Conservation (phyloP, 2,888 invertebrate genomes). For the Clanis bilineata region DNA sequence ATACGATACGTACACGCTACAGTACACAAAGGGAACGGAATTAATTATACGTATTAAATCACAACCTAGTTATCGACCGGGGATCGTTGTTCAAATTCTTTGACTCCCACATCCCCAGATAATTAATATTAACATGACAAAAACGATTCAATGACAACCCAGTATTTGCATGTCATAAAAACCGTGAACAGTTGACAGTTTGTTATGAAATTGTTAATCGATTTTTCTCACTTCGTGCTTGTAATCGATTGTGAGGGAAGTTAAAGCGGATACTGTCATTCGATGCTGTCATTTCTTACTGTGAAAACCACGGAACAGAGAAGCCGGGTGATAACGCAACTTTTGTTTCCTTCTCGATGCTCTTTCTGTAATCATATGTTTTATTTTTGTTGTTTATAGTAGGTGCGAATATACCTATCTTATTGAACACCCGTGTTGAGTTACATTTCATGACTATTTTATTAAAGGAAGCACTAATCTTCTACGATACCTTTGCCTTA, state of each 20-base stretch:
- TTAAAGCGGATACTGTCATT: background rate
- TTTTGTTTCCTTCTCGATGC: background rate
- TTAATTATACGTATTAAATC: slow-evolving; percentile 12
- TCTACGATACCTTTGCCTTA: background rate
- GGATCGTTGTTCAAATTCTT: slow-evolving; percentile 31
- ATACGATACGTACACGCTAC: background rate
- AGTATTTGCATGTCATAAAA: slow-evolving; percentile 61
- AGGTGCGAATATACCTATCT: background rate
- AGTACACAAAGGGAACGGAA: slow-evolving; percentile 12
- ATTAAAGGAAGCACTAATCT: background rate
- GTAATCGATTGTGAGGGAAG: background rate
- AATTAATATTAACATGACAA: slow-evolving; percentile 50
- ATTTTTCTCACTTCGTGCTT: background rate
- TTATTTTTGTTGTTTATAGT: background rate
- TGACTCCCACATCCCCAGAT: slow-evolving; percentile 43
- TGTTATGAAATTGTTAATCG: background rate
- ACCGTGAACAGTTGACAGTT: slow-evolving; percentile 17
- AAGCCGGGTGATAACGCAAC: background rate
- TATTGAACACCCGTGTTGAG: background rate
- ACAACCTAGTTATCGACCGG: slow-evolving; percentile 17
- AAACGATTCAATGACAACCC: slow-evolving; percentile 59
- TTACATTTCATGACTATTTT: background rate
- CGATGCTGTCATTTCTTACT: background rate
- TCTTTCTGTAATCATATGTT: background rate
- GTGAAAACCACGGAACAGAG: background rate